phyloP scores from a whole-genome alignment of 1,140 invertebrate species.

The Arion vulgaris region DNA sequence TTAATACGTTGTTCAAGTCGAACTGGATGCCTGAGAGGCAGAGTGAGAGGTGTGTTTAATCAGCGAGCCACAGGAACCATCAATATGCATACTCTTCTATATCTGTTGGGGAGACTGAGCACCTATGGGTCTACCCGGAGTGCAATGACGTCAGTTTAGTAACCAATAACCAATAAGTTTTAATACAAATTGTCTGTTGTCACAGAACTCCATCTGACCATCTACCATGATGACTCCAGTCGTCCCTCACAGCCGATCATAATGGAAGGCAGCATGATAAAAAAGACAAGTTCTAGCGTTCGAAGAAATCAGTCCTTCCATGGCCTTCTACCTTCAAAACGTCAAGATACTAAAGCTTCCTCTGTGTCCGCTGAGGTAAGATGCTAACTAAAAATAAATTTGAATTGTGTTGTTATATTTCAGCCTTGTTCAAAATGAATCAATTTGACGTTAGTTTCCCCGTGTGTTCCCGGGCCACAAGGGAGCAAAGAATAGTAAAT shows the following conservation, averaged over 20 bases:
- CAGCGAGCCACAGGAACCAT: too few relatives aligned
- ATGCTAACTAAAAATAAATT: not conserved
- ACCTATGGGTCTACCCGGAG: too few relatives aligned
- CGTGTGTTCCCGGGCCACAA: too few relatives aligned
- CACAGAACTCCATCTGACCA: constrained; percentile 43
- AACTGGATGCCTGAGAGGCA: too few relatives aligned
- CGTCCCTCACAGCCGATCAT: constrained; percentile 57
- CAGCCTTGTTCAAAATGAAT: not conserved
- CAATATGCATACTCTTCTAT: too few relatives aligned
- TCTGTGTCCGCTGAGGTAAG: constrained; percentile 34
- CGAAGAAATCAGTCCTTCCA: constrained; percentile 59
- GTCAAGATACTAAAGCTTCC: constrained; percentile 38
- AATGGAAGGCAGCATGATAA: constrained; percentile 48
- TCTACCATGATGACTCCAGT: constrained; percentile 32
- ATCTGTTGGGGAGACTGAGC: too few relatives aligned
- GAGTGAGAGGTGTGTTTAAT: too few relatives aligned
- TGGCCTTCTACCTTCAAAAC: constrained; percentile 59
- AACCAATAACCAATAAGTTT: too few relatives aligned
- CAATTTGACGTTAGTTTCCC: not conserved
- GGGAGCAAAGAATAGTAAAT: too few relatives aligned
- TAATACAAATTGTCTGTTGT: not conserved
- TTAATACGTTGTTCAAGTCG: too few relatives aligned
- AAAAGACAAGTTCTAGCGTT: constrained; percentile 47
- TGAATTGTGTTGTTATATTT: not conserved
- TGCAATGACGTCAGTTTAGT: too few relatives aligned